Percentiles rank a stretch among this genome's conserved stretches.
Evolutionary conservation across 1,140 invertebrate species (phyloP).

Genomic region (Drosophila arizonae): DNA sequence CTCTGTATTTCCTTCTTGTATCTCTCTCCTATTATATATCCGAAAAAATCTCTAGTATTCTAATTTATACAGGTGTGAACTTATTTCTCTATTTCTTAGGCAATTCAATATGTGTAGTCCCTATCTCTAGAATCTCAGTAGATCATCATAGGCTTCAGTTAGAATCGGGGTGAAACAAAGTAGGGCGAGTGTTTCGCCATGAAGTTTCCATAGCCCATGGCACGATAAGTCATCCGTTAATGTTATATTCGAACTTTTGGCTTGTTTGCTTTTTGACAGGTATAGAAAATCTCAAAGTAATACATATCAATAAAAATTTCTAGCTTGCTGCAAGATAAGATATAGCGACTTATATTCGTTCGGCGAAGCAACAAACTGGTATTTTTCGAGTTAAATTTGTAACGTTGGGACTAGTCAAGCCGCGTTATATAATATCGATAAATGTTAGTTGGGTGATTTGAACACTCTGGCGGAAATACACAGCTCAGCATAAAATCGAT

Average conservation of each 20-base stretch:
- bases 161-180: too few species aligned
- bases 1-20: too few species aligned
- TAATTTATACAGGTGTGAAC: too few species aligned
- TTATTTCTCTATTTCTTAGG: too few species aligned
- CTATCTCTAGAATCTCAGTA: too few species aligned
- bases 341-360: conserved; percentile 48
- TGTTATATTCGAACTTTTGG: conserved; percentile 1
- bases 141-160: too few species aligned
- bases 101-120: too few species aligned
- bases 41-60: too few species aligned
- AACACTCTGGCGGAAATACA: conserved; percentile 56
- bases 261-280: conserved; percentile 32
- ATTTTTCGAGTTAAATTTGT: conserved; percentile 45
- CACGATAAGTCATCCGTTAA: conserved; percentile 9
- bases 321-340: conserved; percentile 61
- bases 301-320: conserved; percentile 55
- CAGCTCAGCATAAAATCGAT: conserved; percentile 43
- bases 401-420: conserved; percentile 47
- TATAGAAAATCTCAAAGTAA: conserved; percentile 33
- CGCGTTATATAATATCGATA: conserved; percentile 44
- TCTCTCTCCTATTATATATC: too few species aligned
- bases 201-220: neutral
- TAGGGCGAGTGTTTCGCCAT: neutral
- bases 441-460: conserved; percentile 24
- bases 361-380: conserved; percentile 40